phyloP scores from a whole-genome alignment of 1,140 invertebrate genomes.

The Eubasilissa regina region DNA sequence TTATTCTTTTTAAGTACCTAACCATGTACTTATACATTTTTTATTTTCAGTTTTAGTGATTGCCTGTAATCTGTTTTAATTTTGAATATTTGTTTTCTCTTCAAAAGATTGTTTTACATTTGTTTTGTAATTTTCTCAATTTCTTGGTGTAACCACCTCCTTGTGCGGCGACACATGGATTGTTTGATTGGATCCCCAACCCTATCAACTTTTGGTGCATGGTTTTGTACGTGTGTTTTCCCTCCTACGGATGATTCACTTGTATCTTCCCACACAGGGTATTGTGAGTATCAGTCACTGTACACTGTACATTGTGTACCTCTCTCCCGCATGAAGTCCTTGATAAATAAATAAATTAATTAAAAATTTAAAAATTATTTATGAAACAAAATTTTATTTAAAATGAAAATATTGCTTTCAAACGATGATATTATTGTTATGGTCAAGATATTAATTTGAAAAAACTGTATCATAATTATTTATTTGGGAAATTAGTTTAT shows the following conservation, averaged over 20 bases:
- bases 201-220: conserved; percentile 58
- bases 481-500: no score
- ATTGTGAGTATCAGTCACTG: conserved; percentile 60
- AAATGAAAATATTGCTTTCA: no score
- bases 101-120: conserved; percentile 33
- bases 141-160: conserved; percentile 56
- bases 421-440: no score
- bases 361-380: no score
- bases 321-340: conserved; percentile 1
- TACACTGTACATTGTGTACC: conserved; percentile 51
- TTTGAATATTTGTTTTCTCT: background rate
- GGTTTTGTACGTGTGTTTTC: conserved; percentile 60
- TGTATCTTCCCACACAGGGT: conserved; percentile 56
- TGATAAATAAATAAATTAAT: background rate
- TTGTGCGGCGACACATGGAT: conserved; percentile 53
- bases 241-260: conserved; percentile 56
- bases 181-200: conserved; percentile 52
- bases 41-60: no score
- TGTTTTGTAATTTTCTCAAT: conserved; percentile 57
- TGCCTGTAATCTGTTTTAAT: background rate
- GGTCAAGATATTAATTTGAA: no score
- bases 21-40: background rate
- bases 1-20: background rate
- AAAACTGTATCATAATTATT: no score
- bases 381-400: no score